Base-by-base conservation (phyloP, 2,888 invertebrate species). In the Rhogogaster chlorosoma region DNA sequence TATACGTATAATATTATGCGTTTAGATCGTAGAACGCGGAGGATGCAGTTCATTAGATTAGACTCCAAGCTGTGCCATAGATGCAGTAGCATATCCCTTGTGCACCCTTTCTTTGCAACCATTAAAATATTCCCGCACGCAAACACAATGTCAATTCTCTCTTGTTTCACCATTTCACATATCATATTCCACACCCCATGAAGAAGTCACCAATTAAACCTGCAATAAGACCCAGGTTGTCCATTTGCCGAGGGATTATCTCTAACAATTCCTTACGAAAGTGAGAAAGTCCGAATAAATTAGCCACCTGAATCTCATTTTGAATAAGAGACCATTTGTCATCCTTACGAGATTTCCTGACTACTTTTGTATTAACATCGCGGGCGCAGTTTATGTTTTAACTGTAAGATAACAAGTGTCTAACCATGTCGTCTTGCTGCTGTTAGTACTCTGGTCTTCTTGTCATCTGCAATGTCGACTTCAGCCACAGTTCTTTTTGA, bases 11-110 rank as follows among this genome's bases (percentile, higher is more conserved):
- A 32, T 45, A 53, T 77, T 32, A 29, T 77, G 45, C 77, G 77
- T 77, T 9, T 77, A 29, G 77, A 77, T 49, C 32, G 7, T 77
- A 77, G 77, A 29, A 29, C 32, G 53, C 77, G 53, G 77, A 49
- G 29, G 73, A 38, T 77, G 49, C 77, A 77, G 45, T 53, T 77
- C 6, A 77, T 29, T 32, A 67, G 67, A 67, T 67, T 22, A n/a
- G 10, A 67, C 32, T 67, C 67, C 67, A 67, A 67, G 67, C 67
- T 67, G 67, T 22, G 26, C 18, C 10, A 32, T 32, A 29, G 32
- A 67, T 32, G 67, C 67, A 67, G 67, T 67, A 18, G 18, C 26
- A 32, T 29, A 45, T 26, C 12, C 53, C n/a, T 67, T 32, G 4
- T 36, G 7, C 36, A 70, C 15, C 71, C 42, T 9, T 42, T 42